Base-by-base conservation (phyloP, 1,140 invertebrate species). In the Sycophaga agraensis region DNA sequence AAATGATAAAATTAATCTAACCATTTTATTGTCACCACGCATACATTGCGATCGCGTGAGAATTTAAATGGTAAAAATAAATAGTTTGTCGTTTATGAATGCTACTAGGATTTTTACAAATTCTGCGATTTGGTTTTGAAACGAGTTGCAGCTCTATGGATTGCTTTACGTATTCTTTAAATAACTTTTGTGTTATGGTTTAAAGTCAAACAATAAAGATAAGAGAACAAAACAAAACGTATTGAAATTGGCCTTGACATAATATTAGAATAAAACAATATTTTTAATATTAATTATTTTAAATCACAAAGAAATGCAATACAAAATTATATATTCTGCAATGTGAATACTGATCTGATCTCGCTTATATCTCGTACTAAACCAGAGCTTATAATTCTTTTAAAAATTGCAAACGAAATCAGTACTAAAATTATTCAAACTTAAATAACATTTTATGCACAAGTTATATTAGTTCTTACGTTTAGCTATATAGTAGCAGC, bases 1-100 rank as follows among this genome's bases (percentile, higher is more conserved):
- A 53, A 63, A 34, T 63, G 46, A 31, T 63, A 63, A 57, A 63
- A 63, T 57, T 63, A 63, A 63, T 45, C 61, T 63, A 63, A 21
- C 46, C 61, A 51, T 46, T 53, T 63, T 63, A 63, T 63, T 63
- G 54, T 63, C 61, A 43, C 34, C 46, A 48, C 61, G 54, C 21
- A 24, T 43, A 16, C 21, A 11, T 22, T 42, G 24, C 9, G 26
- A 49, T 17, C 45, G 37, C 53, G 42, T 62, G 45, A 56, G 7
- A 62, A 62, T 56, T 56, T 42, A 26, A 62, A 62, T 56, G 45
- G 26, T 56, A 61, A 55, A 46, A 49, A 60, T 61, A 55, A 55
- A 61, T 61, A 54, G 24, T 55, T 55, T 55, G 24, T 54, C 11
- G 17, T 39, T 53, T 54, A 60, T 31, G 50, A 61, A 48, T 53